Evolutionary conservation across 2,113 vertebrate genomes (phyloP).

Genomic region (Pterophyllum scalare): DNA sequence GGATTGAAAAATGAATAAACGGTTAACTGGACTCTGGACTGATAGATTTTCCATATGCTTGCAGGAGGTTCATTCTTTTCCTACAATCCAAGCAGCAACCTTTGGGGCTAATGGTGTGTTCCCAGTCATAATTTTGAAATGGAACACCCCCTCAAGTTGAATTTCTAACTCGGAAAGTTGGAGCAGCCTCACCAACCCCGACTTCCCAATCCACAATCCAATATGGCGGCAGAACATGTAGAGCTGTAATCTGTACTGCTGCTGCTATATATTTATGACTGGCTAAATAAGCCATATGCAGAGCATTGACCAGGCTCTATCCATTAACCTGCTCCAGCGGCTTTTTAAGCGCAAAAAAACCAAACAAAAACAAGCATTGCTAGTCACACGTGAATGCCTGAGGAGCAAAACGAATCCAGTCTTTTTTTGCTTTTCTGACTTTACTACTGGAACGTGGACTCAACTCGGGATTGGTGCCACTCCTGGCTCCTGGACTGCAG

Average conservation of each 20-base stretch:
- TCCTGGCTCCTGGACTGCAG: neutral
- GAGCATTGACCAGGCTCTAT: too few relatives aligned
- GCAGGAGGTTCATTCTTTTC: too few relatives aligned
- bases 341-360: too few relatives aligned
- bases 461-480: neutral
- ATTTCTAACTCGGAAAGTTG: neutral
- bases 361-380: too few relatives aligned
- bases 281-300: too few relatives aligned
- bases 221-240: neutral
- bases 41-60: too few relatives aligned
- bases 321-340: too few relatives aligned
- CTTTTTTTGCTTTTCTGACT: neutral
- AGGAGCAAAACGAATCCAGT: too few relatives aligned
- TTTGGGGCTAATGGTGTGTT: neutral
- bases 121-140: neutral
- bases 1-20: neutral
- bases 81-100: too few relatives aligned
- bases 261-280: too few relatives aligned
- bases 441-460: neutral
- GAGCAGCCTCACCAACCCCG: neutral
- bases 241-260: neutral
- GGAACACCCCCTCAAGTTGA: neutral
- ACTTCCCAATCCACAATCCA: neutral
- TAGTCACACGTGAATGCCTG: neutral
- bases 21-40: too few relatives aligned